These are phyloP conservation scores for Bambusicola thoracicus DNA, from an alignment of 2,113 vertebrate genomes.

Conservation along the genomic window DNA sequence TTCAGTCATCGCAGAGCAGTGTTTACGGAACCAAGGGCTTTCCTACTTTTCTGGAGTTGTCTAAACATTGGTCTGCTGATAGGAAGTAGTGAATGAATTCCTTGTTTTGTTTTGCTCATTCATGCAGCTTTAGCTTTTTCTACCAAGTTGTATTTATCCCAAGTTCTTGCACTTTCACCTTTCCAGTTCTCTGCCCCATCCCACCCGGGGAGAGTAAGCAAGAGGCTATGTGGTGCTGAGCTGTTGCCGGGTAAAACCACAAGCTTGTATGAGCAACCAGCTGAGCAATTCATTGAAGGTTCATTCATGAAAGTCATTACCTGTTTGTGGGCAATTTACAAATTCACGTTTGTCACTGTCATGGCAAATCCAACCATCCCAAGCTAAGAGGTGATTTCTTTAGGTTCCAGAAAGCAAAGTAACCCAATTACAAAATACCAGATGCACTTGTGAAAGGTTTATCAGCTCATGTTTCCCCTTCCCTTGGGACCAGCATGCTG, in stretches of 20 bases:
- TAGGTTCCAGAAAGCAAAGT: not conserved
- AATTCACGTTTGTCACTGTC: not conserved
- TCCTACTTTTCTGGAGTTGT: not conserved
- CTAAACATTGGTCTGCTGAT: not conserved
- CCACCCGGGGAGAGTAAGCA: not conserved
- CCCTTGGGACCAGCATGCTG: fast-evolving
- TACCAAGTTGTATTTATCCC: not conserved
- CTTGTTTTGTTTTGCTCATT: not conserved
- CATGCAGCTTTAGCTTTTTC: not conserved
- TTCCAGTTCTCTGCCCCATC: not conserved
- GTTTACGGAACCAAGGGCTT: not conserved
- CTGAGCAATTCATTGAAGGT: not conserved
- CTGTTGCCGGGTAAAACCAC: not conserved
- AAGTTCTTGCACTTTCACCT: not conserved
- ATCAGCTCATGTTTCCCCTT: not conserved
- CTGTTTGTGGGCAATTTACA: not conserved
- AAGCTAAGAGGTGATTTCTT: not conserved
- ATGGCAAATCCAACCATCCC: not conserved
- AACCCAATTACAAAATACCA: not conserved
- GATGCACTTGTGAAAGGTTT: not conserved
- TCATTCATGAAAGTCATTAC: not conserved
- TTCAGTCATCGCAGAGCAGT: not conserved
- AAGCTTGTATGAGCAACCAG: not conserved
- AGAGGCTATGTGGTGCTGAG: not conserved
- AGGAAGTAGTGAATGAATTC: not conserved